Evolutionary conservation across 2,888 invertebrate species (phyloP), one percentile per base, ranked within the genome.

Genomic region (Coronaproctus castanopsis): DNA sequence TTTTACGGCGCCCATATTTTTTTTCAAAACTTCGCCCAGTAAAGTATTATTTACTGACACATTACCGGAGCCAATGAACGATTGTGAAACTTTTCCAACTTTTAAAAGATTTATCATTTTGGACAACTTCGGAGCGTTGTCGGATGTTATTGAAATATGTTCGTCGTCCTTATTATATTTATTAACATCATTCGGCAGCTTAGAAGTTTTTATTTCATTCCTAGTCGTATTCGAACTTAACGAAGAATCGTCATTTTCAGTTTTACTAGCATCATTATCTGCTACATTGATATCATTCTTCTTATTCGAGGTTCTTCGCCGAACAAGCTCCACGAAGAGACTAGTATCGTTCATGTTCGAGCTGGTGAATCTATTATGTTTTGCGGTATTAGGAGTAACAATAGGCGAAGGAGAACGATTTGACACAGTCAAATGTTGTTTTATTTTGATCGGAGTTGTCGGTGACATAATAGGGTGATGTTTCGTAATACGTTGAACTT

Each of bases 321-420:
- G 49, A 23, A 59, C 59, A 8, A 59, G 55, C 36, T 56, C 22
- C 23, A 55, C 59, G 21, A 59, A 59, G 14, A 59, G 48, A 36
- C 59, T 59, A n/a, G 59, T 59, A 59, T 59, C 59, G 22, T 55
- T 59, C 55, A 59, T 59, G 21, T 59, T 55, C n/a, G 59, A 55
- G 2, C 52, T 52, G 18, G 52, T 53, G 10, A 21, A 21, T 21
- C 54, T 20, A n/a, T 21, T 24, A 24, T 49, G 18, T 52, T 59
- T 59, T 8, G 48, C 20, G 51, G 18, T 58, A 21, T 21, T 22
- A 10, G 52, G 19, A 1, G 59, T 18, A 3, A 22, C 19, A 8
- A 49, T 10, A 2, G 59, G 10, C 18, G 55, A 18, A 8, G 55
- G 55, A 14, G 36, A 14, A 36, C 8, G 14, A 36, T 5, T 5